Percentiles rank a stretch among this genome's conserved stretches.
Conservation (phyloP, 2,888 invertebrate species). For the Habroteleia sp. region DNA sequence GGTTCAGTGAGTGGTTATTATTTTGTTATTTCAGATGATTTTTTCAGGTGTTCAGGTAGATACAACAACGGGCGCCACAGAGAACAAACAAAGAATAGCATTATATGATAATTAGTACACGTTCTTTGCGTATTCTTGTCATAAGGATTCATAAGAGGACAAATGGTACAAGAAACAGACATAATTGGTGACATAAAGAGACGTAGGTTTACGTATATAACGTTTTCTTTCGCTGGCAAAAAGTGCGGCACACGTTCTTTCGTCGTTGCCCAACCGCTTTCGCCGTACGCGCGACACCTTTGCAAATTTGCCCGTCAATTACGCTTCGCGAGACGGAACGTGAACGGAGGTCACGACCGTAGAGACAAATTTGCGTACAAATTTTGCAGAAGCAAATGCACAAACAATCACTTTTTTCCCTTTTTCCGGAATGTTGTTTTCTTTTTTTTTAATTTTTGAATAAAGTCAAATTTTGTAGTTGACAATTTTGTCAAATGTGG, state of each 20-base stretch:
- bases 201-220: slow-evolving; percentile 52
- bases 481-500: no score
- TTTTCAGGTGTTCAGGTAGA: slow-evolving; percentile 79
- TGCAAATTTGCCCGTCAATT: neutral
- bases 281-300: neutral
- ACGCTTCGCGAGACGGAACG: no score
- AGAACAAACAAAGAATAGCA: slow-evolving; percentile 80
- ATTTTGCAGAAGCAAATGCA: no score
- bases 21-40: slow-evolving; percentile 71
- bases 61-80: slow-evolving; percentile 81
- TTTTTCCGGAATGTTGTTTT: no score
- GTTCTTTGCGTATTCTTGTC: slow-evolving; percentile 59
- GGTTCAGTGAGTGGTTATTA: slow-evolving; percentile 79
- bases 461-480: no score
- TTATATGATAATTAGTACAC: slow-evolving; percentile 78
- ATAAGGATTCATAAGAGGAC: slow-evolving; percentile 54
- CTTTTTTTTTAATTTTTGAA: no score
- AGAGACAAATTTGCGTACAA: no score
- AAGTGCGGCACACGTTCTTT: slow-evolving; percentile 3
- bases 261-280: neutral
- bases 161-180: slow-evolving; percentile 56
- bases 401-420: no score
- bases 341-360: no score
- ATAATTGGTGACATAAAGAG: slow-evolving; percentile 54
- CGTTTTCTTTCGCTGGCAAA: slow-evolving; percentile 30